Base-by-base conservation (phyloP, 2,888 invertebrate genomes). In the Chrysomela aeneicollis region DNA sequence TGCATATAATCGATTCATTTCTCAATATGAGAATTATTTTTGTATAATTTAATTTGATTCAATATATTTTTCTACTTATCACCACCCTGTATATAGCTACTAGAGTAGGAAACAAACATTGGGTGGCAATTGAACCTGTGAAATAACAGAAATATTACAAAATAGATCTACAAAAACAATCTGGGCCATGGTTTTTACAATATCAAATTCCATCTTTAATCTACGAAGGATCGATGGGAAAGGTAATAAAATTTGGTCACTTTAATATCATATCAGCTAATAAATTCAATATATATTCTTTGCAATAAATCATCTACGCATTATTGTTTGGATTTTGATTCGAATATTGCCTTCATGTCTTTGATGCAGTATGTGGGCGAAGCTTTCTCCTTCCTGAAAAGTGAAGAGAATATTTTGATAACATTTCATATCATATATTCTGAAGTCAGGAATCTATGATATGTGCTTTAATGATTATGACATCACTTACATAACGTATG, bases 271-370 rank as follows among this genome's bases (percentile, higher is more conserved):
- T 52, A 54, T 66, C 51, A 59, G 47, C 59, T 59, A 66, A 63
- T 55, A 63, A 49, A 52, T 63, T 37, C 30, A 64, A 59, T 68
- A 62, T 57, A 59, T 59, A 67, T 37, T 71, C 12, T 42, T 42
- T 42, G 42, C 15, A 15, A 2, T 4, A 4, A 42, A 15, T 42
- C 6, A 12, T 35, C 9, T 35, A 35, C 10, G 15, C 15, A 15
- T 42, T 77, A 80, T 75, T 82, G 80, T 77, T 82, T 82, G 66
- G 88, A 88, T 80, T 90, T 90, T 78, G 90, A 89, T 82, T 93
- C 93, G 79, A 93, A 93, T 80, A 92, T 87, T 69, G 92, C 92
- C 67, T 93, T 89, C 88, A 93, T 92, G 80, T 93, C 92, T 74
- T 90, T 88, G 74, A 93, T 93, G 79, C 90, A 90, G 82, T 89